Evolutionary conservation across 1,140 invertebrate genomes (phyloP).

Genomic region (Papilio machaon): DNA sequence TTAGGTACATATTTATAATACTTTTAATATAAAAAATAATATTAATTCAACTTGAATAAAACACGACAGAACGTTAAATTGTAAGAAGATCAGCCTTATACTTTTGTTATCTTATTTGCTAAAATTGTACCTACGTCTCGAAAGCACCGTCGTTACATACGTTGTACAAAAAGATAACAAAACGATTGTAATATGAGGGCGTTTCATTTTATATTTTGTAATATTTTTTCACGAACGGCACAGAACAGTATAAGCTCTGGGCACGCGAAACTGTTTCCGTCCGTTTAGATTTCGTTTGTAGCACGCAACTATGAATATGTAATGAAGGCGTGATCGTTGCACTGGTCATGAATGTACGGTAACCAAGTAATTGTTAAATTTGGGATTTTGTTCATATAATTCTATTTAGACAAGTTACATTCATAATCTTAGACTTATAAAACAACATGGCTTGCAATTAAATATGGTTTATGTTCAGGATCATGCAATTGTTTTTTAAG

Average conservation of each 20-base stretch:
- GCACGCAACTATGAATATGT: conserved; percentile 39
- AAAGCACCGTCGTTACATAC: not conserved
- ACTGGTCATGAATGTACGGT: conserved; percentile 20
- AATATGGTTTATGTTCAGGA: no score
- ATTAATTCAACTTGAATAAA: not conserved
- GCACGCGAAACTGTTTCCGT: conserved; percentile 36
- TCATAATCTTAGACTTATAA: not conserved
- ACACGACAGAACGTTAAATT: not conserved
- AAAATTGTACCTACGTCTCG: not conserved
- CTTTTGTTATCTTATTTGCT: not conserved
- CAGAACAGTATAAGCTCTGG: conserved; percentile 24
- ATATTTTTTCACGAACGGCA: conserved; percentile 23
- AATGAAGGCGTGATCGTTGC: conserved; percentile 34
- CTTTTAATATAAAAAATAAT: not conserved
- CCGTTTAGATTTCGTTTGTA: conserved; percentile 17
- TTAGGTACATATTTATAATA: not conserved
- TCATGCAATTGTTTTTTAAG: no score
- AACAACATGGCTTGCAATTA: no score
- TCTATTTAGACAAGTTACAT: not conserved
- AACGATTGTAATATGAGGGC: conserved; percentile 16
- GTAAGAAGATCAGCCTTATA: not conserved
- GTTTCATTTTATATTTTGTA: conserved; percentile 32
- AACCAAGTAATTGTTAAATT: conserved; percentile 11
- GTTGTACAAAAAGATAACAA: conserved; percentile 10
- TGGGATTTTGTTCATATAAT: not conserved